Evolutionary conservation across 1,140 invertebrate species (phyloP).

Genomic region (Philopotamus ludificatus): DNA sequence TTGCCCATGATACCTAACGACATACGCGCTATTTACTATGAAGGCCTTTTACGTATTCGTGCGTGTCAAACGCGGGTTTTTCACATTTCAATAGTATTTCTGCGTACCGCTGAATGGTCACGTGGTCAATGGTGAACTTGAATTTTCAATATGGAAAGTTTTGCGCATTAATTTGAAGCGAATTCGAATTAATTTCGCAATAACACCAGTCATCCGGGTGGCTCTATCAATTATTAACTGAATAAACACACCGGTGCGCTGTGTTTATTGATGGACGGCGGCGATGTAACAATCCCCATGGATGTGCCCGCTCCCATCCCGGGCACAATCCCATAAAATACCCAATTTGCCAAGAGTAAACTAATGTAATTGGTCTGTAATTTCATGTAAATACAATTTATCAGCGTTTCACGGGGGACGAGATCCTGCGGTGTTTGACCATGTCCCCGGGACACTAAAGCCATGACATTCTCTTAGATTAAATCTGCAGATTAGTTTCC

Average conservation of each 20-base stretch:
- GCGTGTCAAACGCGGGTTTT: not conserved
- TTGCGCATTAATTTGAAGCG: not conserved
- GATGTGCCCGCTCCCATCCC: not conserved
- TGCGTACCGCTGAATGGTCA: not conserved
- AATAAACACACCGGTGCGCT: too few relatives aligned
- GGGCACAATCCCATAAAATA: not conserved
- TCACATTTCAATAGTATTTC: not conserved
- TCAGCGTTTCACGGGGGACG: not conserved
- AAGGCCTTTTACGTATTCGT: constrained; percentile 3
- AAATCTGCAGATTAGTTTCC: not conserved
- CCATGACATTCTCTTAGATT: not conserved
- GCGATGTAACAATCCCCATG: not conserved
- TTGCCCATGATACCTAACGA: not conserved
- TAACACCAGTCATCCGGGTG: not conserved
- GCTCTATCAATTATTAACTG: too few relatives aligned
- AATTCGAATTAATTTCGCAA: not conserved
- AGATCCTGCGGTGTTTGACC: not conserved
- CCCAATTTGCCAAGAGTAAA: not conserved
- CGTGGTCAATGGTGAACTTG: not conserved
- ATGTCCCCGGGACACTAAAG: not conserved
- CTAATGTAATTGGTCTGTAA: not conserved
- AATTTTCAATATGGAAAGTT: not conserved
- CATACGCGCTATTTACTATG: constrained; percentile 4
- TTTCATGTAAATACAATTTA: not conserved
- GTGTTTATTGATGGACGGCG: not conserved